These are phyloP conservation scores for Drosophila subpulchrella DNA, from an alignment of 1,140 invertebrate species.

Conservation along the genomic window DNA sequence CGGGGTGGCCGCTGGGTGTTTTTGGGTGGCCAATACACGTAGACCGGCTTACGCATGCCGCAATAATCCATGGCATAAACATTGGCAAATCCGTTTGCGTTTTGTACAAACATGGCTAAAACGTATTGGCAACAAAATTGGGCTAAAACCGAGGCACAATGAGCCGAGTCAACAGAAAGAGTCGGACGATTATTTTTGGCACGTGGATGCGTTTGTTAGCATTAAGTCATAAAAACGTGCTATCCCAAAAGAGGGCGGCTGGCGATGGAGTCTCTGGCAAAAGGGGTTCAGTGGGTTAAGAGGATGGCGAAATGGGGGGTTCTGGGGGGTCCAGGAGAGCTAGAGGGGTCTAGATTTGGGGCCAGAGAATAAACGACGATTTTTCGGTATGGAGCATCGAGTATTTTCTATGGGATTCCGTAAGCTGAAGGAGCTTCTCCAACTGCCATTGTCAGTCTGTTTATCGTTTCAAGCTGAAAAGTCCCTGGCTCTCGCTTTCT, in stretches of 20 bases:
- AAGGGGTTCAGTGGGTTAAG: constrained; percentile 28
- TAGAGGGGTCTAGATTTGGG: neutral
- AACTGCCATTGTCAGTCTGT: constrained; percentile 69
- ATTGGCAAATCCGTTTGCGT: constrained; percentile 82
- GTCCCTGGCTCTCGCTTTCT: constrained; percentile 37
- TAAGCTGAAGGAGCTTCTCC: constrained; percentile 38
- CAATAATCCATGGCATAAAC: constrained; percentile 82
- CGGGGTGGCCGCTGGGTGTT: neutral
- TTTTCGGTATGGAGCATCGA: constrained; percentile 33
- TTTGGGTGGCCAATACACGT: constrained; percentile 29
- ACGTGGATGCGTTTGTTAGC: constrained; percentile 82
- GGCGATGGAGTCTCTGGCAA: neutral
- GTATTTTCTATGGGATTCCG: constrained; percentile 25
- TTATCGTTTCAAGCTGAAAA: constrained; percentile 72
- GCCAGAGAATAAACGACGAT: constrained; percentile 29
- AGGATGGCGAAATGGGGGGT: neutral
- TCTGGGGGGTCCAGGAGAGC: too few relatives aligned
- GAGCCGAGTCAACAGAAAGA: constrained; percentile 76
- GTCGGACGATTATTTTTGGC: constrained; percentile 80
- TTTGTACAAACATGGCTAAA: constrained; percentile 83
- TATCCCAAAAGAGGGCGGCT: constrained; percentile 18
- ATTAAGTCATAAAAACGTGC: constrained; percentile 83
- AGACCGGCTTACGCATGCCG: constrained; percentile 77
- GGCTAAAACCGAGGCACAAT: constrained; percentile 57
- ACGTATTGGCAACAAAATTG: constrained; percentile 80